Evolutionary conservation across 1,140 invertebrate species (phyloP).

Genomic region (Heterodera carotae): DNA sequence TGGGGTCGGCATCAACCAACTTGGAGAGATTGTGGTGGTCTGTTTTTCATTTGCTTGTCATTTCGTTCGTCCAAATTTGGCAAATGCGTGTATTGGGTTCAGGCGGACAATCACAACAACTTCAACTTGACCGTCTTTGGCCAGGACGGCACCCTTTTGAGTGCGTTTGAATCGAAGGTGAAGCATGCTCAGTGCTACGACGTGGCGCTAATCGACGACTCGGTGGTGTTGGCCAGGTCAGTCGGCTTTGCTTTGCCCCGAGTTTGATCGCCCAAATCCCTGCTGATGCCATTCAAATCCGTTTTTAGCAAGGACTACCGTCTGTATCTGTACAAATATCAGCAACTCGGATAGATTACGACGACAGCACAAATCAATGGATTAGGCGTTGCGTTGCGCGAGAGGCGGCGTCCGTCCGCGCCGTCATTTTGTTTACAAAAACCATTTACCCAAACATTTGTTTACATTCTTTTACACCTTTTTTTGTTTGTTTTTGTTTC

Average conservation of each 20-base stretch:
- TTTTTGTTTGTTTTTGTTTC: not conserved
- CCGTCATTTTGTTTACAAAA: not conserved
- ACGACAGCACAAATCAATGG: no score
- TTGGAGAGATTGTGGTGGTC: constrained; percentile 79
- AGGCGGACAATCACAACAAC: constrained; percentile 98
- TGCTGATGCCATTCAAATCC: not conserved
- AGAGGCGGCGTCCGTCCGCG: not conserved
- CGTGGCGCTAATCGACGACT: constrained; percentile 97
- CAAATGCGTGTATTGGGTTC: not conserved
- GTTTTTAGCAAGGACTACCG: constrained; percentile 85
- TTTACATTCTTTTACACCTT: not conserved
- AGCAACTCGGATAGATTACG: constrained; percentile 18
- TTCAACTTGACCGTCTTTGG: constrained; percentile 92
- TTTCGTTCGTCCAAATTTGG: constrained; percentile 73
- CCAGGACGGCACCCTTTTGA: constrained; percentile 90
- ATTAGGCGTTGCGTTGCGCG: not conserved
- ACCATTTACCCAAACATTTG: not conserved
- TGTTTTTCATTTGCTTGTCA: not conserved
- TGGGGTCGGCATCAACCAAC: constrained; percentile 93
- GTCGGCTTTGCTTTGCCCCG: no score
- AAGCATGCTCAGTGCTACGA: constrained; percentile 99
- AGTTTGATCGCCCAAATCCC: no score
- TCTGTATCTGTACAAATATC: constrained; percentile 63
- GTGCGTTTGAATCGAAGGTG: constrained; percentile 94
- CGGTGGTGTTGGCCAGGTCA: constrained; percentile 82